phyloP scores from a whole-genome alignment of 2,113 vertebrate species.

The Myrmecophaga tridactyla region DNA sequence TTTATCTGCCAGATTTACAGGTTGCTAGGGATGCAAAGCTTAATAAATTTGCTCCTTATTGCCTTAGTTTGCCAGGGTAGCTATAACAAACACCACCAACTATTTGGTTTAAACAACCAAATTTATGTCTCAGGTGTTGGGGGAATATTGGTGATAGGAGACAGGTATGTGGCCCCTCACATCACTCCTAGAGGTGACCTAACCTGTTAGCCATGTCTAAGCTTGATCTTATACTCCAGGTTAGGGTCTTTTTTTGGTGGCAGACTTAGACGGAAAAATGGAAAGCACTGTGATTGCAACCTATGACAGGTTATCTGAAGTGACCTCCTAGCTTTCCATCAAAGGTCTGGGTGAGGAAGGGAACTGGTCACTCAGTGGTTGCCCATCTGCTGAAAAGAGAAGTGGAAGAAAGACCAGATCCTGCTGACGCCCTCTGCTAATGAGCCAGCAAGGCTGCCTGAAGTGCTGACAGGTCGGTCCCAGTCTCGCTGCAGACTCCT shows the following conservation, averaged over 20 bases:
- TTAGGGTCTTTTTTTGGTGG: neutral
- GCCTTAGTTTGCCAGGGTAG: too few relatives aligned
- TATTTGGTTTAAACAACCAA: too few relatives aligned
- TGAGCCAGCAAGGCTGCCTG: neutral
- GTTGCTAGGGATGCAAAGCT: too few relatives aligned
- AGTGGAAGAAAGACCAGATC: neutral
- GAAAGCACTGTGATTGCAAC: rapidly evolving
- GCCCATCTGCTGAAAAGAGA: rapidly evolving
- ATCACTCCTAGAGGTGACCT: neutral
- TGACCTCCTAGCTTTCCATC: neutral
- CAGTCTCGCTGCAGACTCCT: neutral
- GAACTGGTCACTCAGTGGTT: neutral
- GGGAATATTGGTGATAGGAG: neutral
- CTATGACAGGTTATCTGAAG: neutral
- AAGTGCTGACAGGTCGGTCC: neutral
- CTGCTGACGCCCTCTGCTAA: neutral
- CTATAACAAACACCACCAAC: too few relatives aligned
- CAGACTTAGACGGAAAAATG: neutral
- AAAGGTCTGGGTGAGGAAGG: neutral
- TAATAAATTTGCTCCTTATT: too few relatives aligned
- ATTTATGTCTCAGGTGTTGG: too few relatives aligned
- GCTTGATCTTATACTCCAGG: too few relatives aligned
- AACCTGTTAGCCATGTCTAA: neutral
- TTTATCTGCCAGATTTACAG: neutral
- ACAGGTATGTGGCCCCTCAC: rapidly evolving